Percentiles rank a stretch among this genome's conserved stretches.
phyloP scores from a whole-genome alignment of 1,140 invertebrate species.

The Cotesia typhae region DNA sequence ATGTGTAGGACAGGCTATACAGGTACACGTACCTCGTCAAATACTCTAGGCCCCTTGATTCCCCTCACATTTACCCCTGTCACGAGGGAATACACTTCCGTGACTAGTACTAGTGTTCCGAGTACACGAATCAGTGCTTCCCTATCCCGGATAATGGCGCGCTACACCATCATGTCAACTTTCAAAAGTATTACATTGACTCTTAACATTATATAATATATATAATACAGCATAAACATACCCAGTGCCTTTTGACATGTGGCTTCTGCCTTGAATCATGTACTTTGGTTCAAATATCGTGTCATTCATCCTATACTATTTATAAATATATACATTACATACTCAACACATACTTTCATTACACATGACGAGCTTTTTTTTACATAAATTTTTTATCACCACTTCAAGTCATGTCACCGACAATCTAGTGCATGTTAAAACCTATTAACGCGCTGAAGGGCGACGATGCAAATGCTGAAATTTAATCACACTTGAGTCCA shows the following conservation, averaged over 20 bases:
- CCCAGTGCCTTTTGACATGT: neutral
- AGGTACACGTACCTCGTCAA: neutral
- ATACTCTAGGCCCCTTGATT: neutral
- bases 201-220: neutral
- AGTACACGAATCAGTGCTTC: conserved; percentile 12
- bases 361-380: too few relatives aligned
- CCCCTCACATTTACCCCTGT: neutral
- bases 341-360: too few relatives aligned
- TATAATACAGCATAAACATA: neutral
- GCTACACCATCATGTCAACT: conserved; percentile 1
- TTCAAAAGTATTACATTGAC: conserved; percentile 6
- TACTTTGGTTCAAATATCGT: neutral
- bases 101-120: neutral
- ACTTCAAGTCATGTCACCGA: too few relatives aligned
- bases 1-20: too few relatives aligned
- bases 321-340: neutral
- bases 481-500: too few relatives aligned
- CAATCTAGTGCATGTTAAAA: neutral
- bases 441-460: neutral
- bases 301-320: too few relatives aligned
- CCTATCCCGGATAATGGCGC: neutral
- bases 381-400: too few relatives aligned
- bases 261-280: neutral
- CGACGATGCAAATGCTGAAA: neutral
- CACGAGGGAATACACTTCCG: neutral